Conservation (phyloP, 2,888 invertebrate genomes). For the Chymomyza caudatula region DNA sequence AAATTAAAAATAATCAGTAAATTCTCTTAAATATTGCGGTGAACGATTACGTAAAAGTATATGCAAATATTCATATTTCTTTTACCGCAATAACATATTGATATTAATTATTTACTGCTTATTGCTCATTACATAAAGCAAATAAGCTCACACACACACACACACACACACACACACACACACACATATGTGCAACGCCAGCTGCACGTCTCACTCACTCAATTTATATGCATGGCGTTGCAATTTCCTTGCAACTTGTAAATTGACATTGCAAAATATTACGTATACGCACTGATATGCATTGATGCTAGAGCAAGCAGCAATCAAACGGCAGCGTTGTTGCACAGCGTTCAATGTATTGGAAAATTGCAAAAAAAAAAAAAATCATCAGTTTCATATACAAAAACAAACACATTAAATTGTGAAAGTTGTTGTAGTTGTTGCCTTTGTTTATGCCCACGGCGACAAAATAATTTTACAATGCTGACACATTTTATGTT, state of each 20-base stretch:
- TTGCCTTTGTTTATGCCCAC: conserved; percentile 40
- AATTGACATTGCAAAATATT: conserved; percentile 41
- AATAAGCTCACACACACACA: conserved; percentile 29
- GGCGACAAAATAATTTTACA: conserved; percentile 70
- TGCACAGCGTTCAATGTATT: conserved; percentile 55
- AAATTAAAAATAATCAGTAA: neutral
- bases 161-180: conserved; percentile 15
- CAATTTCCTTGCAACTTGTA: conserved; percentile 16
- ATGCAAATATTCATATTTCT: neutral
- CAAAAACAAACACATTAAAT: conserved; percentile 55
- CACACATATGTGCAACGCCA: conserved; percentile 2
- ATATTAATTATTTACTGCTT: conserved; percentile 55
- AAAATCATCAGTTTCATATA: conserved; percentile 1
- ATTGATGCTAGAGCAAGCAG: conserved; percentile 21
- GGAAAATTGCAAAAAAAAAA: conserved; percentile 58
- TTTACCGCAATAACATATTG: conserved; percentile 41
- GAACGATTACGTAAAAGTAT: conserved; percentile 6
- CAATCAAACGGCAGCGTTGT: conserved; percentile 26
- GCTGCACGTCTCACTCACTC: conserved; percentile 10
- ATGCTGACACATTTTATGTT: conserved; percentile 71
- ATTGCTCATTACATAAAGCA: conserved; percentile 52
- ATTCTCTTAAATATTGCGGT: neutral
- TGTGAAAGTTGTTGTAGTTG: conserved; percentile 2
- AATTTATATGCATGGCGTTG: conserved; percentile 29
- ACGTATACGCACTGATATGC: conserved; percentile 54